These are phyloP conservation scores for Bombus fervidus DNA, from an alignment of 1,140 invertebrate species.

Conservation along the genomic window DNA sequence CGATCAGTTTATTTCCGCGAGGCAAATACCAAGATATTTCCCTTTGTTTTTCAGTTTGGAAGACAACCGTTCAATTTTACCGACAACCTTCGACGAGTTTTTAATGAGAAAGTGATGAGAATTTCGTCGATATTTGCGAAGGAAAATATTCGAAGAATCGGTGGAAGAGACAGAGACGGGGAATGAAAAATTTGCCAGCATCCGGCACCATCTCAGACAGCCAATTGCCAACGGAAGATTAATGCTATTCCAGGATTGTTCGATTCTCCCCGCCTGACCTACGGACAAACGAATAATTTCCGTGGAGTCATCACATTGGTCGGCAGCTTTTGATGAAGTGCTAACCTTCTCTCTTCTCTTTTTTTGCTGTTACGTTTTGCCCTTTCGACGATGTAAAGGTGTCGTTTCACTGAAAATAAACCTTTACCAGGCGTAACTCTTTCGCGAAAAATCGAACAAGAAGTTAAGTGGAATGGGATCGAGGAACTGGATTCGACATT, in stretches of 20 bases:
- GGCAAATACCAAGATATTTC: background rate
- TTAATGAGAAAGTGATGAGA: background rate
- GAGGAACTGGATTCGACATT: slow-evolving; percentile 34
- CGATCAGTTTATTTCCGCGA: too few relatives aligned
- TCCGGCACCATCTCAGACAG: slow-evolving; percentile 58
- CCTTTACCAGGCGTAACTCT: background rate
- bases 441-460: slow-evolving; percentile 15
- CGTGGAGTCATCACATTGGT: slow-evolving; percentile 11
- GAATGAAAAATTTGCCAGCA: slow-evolving; percentile 57
- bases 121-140: background rate
- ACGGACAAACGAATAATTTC: slow-evolving; percentile 61
- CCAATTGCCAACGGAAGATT: slow-evolving; percentile 65
- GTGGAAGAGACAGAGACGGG: background rate
- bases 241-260: slow-evolving; percentile 61
- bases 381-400: background rate
- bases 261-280: slow-evolving; percentile 36
- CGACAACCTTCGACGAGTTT: background rate
- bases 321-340: slow-evolving; percentile 8
- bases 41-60: background rate
- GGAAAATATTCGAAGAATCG: background rate
- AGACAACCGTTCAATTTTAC: background rate
- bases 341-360: background rate
- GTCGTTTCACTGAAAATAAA: background rate
- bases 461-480: slow-evolving; percentile 23
- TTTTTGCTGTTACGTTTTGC: background rate